Base-by-base conservation (phyloP, 1,140 invertebrate genomes). In the Himalopsyche phryganea region DNA sequence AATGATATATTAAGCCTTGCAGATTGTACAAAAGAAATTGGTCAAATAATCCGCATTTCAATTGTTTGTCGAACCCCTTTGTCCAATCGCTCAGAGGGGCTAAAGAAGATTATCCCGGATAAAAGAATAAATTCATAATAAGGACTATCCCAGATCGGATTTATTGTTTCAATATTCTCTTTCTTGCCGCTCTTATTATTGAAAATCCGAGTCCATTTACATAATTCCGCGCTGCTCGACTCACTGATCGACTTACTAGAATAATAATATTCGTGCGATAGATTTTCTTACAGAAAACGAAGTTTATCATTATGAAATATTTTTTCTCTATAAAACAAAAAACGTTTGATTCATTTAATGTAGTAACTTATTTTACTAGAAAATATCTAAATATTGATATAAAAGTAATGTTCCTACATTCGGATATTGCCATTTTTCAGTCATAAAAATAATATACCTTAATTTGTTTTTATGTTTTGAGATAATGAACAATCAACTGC, bases 181-280 rank as follows among this genome's bases (percentile, higher is more conserved):
- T 40, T n/a, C 38, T 17, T 13, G n/a, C 38, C 23, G 15, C 15
- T 17, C 38, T 40, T 17, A 17, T 17, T 17, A 40, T 40, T 17
- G 38, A 17, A 28, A 28, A 28, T 28, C 23, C 23, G 9, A 28
- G 4, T 28, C 38, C 38, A 47, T 47, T 47, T 47, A 47, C 45
- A 47, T 47, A 47, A 47, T 47, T 47, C 20, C 20, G 1, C 45
- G 28, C 19, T 23, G 28, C 13, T 47, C 45, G 28, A 45, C 42
- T 45, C 23, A 19, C 42, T 19, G 42, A 45, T 45, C 42, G 42
- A 47, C 45, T 47, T 47, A 28, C 45, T 32, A 28, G 45, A 47
- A 47, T 47, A 47, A 17, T 47, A 47, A 47, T 47, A 47, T 14
- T 40, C 15, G 23, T 28, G 9, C 23, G 9, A 28, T 28, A 28